Evolutionary conservation across 2,113 vertebrate genomes (phyloP).

Genomic region (Saimiri boliviensis): DNA sequence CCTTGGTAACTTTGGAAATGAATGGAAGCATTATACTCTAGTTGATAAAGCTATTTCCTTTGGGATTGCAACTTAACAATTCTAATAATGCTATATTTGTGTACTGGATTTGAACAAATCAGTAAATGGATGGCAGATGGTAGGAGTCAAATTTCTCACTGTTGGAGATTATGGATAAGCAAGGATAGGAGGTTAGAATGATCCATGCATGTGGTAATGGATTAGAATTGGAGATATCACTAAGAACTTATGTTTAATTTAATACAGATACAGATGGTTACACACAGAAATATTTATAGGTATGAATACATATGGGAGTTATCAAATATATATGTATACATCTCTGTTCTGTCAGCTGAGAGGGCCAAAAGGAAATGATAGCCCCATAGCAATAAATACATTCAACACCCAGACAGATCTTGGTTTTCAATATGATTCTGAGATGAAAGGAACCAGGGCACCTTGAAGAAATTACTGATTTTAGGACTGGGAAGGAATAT

Average conservation of each 20-base stretch:
- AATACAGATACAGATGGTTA: not conserved
- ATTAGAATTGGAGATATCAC: not conserved
- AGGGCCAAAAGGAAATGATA: not conserved
- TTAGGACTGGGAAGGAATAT: not conserved
- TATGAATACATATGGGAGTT: not conserved
- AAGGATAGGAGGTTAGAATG: not conserved
- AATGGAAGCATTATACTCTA: not conserved
- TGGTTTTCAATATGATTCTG: not conserved
- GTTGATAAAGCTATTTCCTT: not conserved
- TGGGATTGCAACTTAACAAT: not conserved
- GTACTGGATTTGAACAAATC: not conserved
- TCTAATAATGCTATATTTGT: not conserved
- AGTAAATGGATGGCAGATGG: not conserved
- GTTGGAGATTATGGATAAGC: not conserved
- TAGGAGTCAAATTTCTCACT: not conserved
- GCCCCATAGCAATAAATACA: not conserved
- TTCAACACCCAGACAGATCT: not conserved
- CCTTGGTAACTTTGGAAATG: not conserved
- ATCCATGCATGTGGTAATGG: not conserved
- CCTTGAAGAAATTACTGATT: not conserved
- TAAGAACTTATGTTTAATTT: not conserved
- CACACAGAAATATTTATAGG: not conserved
- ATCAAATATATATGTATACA: not conserved
- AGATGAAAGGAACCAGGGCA: not conserved
- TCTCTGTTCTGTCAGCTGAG: not conserved